Evolutionary conservation across 2,888 invertebrate species (phyloP), one percentile per base, ranked within the genome.

Genomic region (Hirtodrosophila duncani): DNA sequence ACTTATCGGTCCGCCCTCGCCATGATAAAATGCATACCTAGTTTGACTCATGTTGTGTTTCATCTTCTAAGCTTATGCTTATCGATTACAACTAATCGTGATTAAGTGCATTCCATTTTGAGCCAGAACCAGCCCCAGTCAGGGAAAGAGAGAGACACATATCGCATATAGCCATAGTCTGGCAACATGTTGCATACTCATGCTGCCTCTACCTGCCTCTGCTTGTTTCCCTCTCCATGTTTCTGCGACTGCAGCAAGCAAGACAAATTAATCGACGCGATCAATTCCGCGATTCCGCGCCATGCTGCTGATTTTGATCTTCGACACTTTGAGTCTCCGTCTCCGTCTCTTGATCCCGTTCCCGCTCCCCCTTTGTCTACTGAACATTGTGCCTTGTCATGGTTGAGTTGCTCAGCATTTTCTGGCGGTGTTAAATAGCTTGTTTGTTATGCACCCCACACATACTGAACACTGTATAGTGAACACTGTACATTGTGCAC

Each of bases 241-340:
- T 9, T n/a, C n/a, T 7, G 33, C 18, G 3, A 16, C n/a, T n/a
- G 9, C 24, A 5, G n/a, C 23, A 38, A 61, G 60, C 70, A 83
- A 83, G 83, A 83, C 84, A 83, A 84, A 83, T 84, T 84, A 83
- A 84, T 82, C 84, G 83, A 74, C 62, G 69, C 82, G 83, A 81
- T 84, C 83, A 79, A 84, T 82, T 81, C 74, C 59, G 69, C 72
- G 66, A 75, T 52, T 57, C 49, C 58, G 42, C 43, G 50, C 39
- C 52, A 41, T 46, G 62, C 70, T 72, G 72, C 67, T 78, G 83
- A 82, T 82, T 82, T 81, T 67, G 83, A 81, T 81, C 81, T 81
- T 74, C 64, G 74, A 75, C 69, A 67, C 80, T 75, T 65, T 62
- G 52, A 53, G 50, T 34, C 38, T 52, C 43, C 39, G 24, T 33